These are phyloP conservation scores for Rosalia funebris DNA, from an alignment of 2,888 invertebrate genomes.

Conservation along the genomic window DNA sequence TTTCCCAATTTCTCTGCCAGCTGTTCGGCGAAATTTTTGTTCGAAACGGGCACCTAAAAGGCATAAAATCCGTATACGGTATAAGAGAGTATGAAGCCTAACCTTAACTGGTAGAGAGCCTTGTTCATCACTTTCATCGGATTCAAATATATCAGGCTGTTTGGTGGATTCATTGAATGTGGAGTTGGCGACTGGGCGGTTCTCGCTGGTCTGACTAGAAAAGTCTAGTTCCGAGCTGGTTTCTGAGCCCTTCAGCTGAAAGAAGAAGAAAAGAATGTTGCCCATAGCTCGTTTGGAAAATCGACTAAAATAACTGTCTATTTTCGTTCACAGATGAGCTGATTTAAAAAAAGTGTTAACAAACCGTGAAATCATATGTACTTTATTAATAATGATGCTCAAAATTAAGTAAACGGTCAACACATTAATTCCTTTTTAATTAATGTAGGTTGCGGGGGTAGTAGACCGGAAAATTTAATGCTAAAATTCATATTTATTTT, in stretches of 20 bases:
- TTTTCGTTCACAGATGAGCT: neutral
- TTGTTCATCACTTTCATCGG: conserved; percentile 50
- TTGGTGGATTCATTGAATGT: conserved; percentile 52
- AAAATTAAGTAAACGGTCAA: no score
- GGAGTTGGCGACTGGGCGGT: conserved; percentile 52
- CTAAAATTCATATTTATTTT: conserved; percentile 1
- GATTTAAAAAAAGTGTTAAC: neutral
- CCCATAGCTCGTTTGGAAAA: conserved; percentile 27
- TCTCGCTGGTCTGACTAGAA: conserved; percentile 34
- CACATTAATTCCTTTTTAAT: neutral
- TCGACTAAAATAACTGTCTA: no score
- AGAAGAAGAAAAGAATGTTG: conserved; percentile 39
- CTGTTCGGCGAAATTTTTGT: conserved; percentile 69
- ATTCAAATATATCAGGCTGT: conserved; percentile 40
- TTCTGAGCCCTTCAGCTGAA: conserved; percentile 51
- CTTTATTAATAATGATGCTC: no score
- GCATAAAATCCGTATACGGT: no score
- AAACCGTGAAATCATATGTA: conserved; percentile 12
- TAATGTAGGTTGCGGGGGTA: conserved; percentile 1
- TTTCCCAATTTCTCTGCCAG: conserved; percentile 70
- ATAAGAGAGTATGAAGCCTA: conserved; percentile 18
- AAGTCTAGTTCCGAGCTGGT: conserved; percentile 55
- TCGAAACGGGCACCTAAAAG: conserved; percentile 46
- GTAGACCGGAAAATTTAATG: conserved; percentile 7
- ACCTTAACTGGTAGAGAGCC: conserved; percentile 51